Conservation (phyloP, 2,888 invertebrate species). For the Mesorhabditis spiculigera region DNA sequence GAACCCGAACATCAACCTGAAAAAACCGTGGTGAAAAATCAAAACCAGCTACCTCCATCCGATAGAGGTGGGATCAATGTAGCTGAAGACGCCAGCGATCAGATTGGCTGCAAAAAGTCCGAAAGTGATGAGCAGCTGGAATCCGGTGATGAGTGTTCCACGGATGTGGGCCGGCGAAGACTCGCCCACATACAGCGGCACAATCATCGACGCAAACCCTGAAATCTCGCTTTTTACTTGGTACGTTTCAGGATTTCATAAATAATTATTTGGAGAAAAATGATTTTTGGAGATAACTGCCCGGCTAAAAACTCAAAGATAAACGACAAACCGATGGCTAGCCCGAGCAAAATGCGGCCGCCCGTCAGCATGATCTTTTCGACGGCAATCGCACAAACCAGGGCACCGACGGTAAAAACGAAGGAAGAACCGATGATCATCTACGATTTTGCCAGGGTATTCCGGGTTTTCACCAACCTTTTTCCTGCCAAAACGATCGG, state of each 20-base stretch:
- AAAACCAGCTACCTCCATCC: constrained; percentile 64
- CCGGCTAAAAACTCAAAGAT: not conserved
- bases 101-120: constrained; percentile 64
- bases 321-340: constrained; percentile 35
- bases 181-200: constrained; percentile 66
- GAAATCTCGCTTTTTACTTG: not conserved
- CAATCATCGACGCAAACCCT: constrained; percentile 60
- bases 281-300: too few species aligned
- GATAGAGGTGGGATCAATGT: constrained; percentile 53
- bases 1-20: constrained; percentile 45
- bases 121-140: constrained; percentile 63
- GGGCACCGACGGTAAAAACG: constrained; percentile 63
- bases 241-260: too few species aligned
- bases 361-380: constrained; percentile 33
- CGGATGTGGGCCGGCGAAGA: constrained; percentile 62
- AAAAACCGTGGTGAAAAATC: not conserved
- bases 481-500: constrained; percentile 64
- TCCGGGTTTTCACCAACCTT: constrained; percentile 22
- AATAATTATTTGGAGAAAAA: too few species aligned
- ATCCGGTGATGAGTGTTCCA: constrained; percentile 56
- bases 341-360: constrained; percentile 37
- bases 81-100: constrained; percentile 63
- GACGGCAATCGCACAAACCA: constrained; percentile 53
- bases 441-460: constrained; percentile 16
- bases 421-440: constrained; percentile 62